Base-by-base conservation (phyloP, 1,140 invertebrate genomes). In the Neodiprion lecontei region DNA sequence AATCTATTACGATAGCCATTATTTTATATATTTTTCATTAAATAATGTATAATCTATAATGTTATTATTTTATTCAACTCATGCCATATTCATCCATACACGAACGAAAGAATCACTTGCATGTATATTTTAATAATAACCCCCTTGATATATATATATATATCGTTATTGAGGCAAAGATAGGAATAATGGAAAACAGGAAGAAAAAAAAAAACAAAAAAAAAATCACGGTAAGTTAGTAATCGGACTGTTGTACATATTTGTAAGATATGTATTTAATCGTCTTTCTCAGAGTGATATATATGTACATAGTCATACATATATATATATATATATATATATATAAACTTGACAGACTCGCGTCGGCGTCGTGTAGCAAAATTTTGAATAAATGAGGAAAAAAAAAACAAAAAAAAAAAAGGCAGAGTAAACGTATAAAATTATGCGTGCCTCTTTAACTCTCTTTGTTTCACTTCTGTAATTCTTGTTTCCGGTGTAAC, bases 41-140 rank as follows among this genome's bases (percentile, higher is more conserved):
- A 78, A 70, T 79, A 74, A 73, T 81, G 72, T 83, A 83, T 40
- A 40, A 40, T 81, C 70, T 66, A 70, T 75, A 68, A 77, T 79
- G 78, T 83, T 81, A 82, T 83, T 69, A n/a, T 74, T 17, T 69
- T 69, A 21, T 69, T 69, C 21, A 83, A 85, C 83, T 79, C 82
- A 76, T 85, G 83, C 83, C 83, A 85, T 84, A 82, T 79, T 75
- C 8, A 70, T 70, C 17, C 17, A 21, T 65, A 40, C 40, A 11
- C 48, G 14, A 69, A 9, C 65, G 14, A 10, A 21, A 72, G 47
- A 69, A 74, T 70, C 69, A 53, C 50, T 74, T n/a, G 49, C 67
- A 68, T 74, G 69, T 69, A 68, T 74, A 74, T 74, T 74, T 74
- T 74, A 69, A 74, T 48, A 40, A 40, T 3, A 40, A 40, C 5